Base-by-base conservation (phyloP, 2,113 vertebrate genomes). In the Scortum barcoo region DNA sequence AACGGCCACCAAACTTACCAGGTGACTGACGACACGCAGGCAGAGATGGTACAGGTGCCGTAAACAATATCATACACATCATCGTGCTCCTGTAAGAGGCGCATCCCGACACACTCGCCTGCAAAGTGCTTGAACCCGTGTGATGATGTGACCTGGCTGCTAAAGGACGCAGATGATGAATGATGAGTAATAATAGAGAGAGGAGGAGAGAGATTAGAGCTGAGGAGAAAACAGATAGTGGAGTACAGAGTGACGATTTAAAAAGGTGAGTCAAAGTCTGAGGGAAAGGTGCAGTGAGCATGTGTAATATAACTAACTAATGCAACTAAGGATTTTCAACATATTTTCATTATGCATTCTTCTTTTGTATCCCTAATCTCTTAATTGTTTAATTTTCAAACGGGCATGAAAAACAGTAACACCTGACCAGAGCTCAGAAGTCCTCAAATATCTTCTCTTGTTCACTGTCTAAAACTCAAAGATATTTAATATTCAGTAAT, bases 1-100 rank as follows among this genome's bases (percentile, higher is more conserved):
- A 91, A 99, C 98, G 1, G 98, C 97, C 78, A 99, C 97, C 78
- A 99, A 99, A 89, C 96, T 99, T 72, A 99, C 97, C 83, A 96
- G 98, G 98, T 99, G 93, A 40, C 30, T 7, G 48, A 19, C 36
- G n/a, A 3, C 50, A 30, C 51, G n/a, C 73, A 56, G 4, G 9
- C 30, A 51, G 28, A 62, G 20, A 38, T 26, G 33, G 20, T n/a
- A 3, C 44, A 3, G 20, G 8, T n/a, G 7, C 69, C 4, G 4
- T 36, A 36, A 36, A 36, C 33, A 36, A 19, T 7, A 22, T 11
- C 65, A 7, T 1, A 22, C 44, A 22, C 44, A 14, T 8, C 11
- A 5, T 9, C 33, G 13, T 13, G 2, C 30, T n/a, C 28, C 3
- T 7, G 56, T n/a, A 26, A n/a, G n/a, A n/a, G n/a, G n/a, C 61